A percentile compares a stretch with the other conserved stretches of the same genome.
These are phyloP conservation scores for Syndactyla subalaris DNA, from an alignment of 2,797 vertebrate genomes.

Conservation along the genomic window DNA sequence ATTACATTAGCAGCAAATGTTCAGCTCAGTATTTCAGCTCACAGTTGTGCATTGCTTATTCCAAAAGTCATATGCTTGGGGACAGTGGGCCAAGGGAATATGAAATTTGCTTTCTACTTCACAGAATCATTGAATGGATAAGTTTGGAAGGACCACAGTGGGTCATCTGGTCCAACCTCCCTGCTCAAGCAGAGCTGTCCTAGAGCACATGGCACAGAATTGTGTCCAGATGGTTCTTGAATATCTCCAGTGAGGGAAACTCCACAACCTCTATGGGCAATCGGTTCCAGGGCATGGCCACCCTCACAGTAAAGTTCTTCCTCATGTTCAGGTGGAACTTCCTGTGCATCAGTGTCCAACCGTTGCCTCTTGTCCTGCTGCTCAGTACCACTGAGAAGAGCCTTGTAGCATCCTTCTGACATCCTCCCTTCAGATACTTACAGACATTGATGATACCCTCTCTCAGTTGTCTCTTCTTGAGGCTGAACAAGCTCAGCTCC, in stretches of 20 bases:
- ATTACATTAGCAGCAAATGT: background rate
- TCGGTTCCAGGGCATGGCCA: accelerated
- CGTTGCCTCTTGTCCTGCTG: accelerated
- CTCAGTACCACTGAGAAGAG: accelerated
- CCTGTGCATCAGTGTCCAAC: background rate
- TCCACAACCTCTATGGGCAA: background rate
- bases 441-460: background rate
- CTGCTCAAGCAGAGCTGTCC: background rate
- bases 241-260: background rate
- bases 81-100: background rate
- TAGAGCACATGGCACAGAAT: background rate
- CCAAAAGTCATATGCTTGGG: background rate
- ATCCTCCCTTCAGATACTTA: background rate
- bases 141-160: background rate
- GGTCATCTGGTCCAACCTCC: background rate
- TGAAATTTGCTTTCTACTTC: background rate
- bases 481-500: background rate
- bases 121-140: background rate
- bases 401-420: background rate
- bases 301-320: background rate
- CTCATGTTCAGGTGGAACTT: background rate
- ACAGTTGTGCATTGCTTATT: background rate
- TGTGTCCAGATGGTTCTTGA: accelerated
- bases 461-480: accelerated
- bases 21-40: background rate